These are phyloP conservation scores for Musca vetustissima DNA, from an alignment of 1,140 invertebrate genomes.

Conservation along the genomic window DNA sequence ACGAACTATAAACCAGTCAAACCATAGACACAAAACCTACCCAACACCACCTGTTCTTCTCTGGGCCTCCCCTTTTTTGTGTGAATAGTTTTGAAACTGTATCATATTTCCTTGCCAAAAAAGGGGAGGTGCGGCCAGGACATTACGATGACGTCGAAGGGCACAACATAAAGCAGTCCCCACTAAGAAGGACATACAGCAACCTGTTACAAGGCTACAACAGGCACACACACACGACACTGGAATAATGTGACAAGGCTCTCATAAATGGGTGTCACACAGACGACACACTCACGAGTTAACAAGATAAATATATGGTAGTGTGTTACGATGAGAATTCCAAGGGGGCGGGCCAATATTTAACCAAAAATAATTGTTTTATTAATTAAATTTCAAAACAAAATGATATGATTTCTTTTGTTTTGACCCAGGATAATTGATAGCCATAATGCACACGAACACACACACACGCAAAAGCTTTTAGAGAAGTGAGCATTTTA, in stretches of 20 bases:
- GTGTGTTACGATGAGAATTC: not conserved
- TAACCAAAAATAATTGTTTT: not conserved
- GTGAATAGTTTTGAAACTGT: too few relatives aligned
- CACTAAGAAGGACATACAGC: slow-evolving; percentile 14
- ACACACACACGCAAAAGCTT: not conserved
- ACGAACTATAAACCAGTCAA: not conserved
- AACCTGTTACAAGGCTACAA: slow-evolving; percentile 19
- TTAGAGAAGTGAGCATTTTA: not conserved
- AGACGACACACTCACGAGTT: not conserved
- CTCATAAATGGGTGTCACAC: not conserved
- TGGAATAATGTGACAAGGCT: not conserved
- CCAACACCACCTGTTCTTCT: too few relatives aligned
- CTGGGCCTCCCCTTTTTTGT: too few relatives aligned
- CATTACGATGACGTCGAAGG: not conserved
- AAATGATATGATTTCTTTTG: slow-evolving; percentile 5
- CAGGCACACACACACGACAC: not conserved
- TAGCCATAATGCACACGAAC: not conserved
- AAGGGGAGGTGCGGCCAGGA: not conserved
- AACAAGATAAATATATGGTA: not conserved
- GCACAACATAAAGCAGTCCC: not conserved
- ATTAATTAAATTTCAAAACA: not conserved
- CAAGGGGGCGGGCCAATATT: not conserved
- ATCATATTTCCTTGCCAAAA: not conserved
- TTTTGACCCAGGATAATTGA: slow-evolving; percentile 19
- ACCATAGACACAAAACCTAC: not conserved